phyloP scores from a whole-genome alignment of 2,113 vertebrate genomes.

The Ancistrus triradiatus region DNA sequence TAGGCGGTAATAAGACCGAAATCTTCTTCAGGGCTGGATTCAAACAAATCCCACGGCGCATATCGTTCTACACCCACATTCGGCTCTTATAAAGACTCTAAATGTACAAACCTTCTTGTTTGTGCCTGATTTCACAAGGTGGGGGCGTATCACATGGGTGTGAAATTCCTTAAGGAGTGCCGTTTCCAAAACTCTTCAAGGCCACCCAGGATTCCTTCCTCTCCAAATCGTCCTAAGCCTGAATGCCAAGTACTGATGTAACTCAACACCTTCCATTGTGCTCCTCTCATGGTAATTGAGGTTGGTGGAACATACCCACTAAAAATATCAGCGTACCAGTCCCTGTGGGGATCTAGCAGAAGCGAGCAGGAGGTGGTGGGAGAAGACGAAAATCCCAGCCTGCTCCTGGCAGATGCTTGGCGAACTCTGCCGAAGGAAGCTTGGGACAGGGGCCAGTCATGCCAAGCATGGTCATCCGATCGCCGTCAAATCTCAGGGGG shows the following conservation, averaged over 20 bases:
- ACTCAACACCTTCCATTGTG: constrained; percentile 75
- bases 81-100: background rate
- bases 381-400: constrained; percentile 71
- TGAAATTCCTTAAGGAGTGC: constrained; percentile 63
- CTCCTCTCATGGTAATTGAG: constrained; percentile 70
- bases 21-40: background rate
- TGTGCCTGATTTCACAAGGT: constrained; percentile 23
- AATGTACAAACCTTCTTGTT: constrained; percentile 1
- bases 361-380: constrained; percentile 75
- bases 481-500: constrained; percentile 50
- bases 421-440: constrained; percentile 46
- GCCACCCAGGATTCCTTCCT: constrained; percentile 67
- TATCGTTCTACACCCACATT: constrained; percentile 16
- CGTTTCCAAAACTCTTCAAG: constrained; percentile 64
- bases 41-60: background rate
- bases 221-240: constrained; percentile 45
- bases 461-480: constrained; percentile 32
- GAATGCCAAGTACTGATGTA: constrained; percentile 67
- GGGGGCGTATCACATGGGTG: constrained; percentile 59
- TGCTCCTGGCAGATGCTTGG: constrained; percentile 68
- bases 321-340: constrained; percentile 70
- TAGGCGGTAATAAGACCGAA: background rate
- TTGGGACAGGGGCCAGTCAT: constrained; percentile 25
- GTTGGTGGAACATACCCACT: constrained; percentile 72
- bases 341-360: constrained; percentile 66